Evolutionary conservation across 1,140 invertebrate genomes (phyloP), one percentile per base, ranked within the genome.

Genomic region (Ips typographus): DNA sequence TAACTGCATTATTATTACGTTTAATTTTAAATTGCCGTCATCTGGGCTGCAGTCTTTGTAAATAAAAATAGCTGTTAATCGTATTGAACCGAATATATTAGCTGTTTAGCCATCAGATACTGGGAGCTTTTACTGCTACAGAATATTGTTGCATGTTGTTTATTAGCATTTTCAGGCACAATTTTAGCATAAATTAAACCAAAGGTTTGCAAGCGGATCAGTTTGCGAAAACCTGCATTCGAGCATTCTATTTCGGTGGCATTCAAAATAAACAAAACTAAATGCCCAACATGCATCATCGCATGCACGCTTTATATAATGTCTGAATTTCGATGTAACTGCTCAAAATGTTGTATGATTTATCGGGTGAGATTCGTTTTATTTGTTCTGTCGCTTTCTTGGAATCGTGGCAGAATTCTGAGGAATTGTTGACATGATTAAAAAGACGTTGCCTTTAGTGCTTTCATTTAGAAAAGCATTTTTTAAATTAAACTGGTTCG

Each of bases 1-100:
- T 70, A 70, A 70, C 61, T 70, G 68, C 68, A 70, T 70, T 65
- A 70, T 70, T 70, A 68, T 68, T 68, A 62, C 66, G 57, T 62
- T 68, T 68, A 68, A 68, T 61, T 70, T 59, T 70, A 70, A 70
- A 65, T 70, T 70, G 68, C 62, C 41, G 6, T 57, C 61, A 52
- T 65, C 8, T 60, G 61, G 40, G 51, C 57, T 56, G 58, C 56
- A 68, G 39, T 68, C 56, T 68, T 68, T 60, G 43, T 51, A 68
- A 68, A 68, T 68, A 68, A 68, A 52, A 68, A 51, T 43, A 43
- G 62, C 52, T 56, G 62, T 56, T 53, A 41, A 62, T 36, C 43
- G 40, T 51, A 62, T 62, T 62, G 38, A 52, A 22, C 3, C 37
- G 37, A 52, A 52, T 52, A 3, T 22, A 22, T 8, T 52, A 52